Evolutionary conservation across 1,140 invertebrate species (phyloP).

Genomic region (Pseudobourletiella spinata): DNA sequence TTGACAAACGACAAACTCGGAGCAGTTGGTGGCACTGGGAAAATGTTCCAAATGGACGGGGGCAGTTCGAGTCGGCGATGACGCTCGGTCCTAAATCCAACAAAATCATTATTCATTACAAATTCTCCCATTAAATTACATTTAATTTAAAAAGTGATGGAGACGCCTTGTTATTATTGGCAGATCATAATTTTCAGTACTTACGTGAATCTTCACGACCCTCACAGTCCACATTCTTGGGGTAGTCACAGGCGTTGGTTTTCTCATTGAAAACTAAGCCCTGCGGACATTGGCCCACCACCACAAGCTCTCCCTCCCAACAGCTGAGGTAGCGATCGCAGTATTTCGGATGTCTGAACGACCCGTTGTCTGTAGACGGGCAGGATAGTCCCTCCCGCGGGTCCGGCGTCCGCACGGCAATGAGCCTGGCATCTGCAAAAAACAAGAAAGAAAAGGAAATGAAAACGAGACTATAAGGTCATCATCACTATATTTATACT

Average conservation of each 20-base stretch:
- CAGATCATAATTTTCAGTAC: not conserved
- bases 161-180: not conserved
- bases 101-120: too few species aligned
- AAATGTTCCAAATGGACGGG: slow-evolving; percentile 21
- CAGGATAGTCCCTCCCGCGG: not conserved
- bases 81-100: too few species aligned
- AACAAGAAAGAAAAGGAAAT: too few species aligned
- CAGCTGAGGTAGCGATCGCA: slow-evolving; percentile 31
- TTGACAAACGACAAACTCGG: slow-evolving; percentile 28
- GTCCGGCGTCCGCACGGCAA: not conserved
- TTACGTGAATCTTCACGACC: slow-evolving; percentile 23
- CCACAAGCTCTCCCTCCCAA: slow-evolving; percentile 18
- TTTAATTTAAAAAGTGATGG: not conserved
- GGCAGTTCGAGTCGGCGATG: slow-evolving; percentile 11
- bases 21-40: slow-evolving; percentile 12
- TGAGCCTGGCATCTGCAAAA: too few species aligned
- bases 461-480: too few species aligned
- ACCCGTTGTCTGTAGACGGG: slow-evolving; percentile 11
- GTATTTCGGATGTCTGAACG: slow-evolving; percentile 27
- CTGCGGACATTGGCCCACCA: slow-evolving; percentile 17
- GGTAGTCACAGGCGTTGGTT: slow-evolving; percentile 25
- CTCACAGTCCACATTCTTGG: slow-evolving; percentile 24
- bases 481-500: too few species aligned
- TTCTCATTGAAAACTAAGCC: slow-evolving; percentile 28
- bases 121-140: too few species aligned